Evolutionary conservation across 2,888 invertebrate genomes (phyloP).

Genomic region (Muschampia staudingeri): DNA sequence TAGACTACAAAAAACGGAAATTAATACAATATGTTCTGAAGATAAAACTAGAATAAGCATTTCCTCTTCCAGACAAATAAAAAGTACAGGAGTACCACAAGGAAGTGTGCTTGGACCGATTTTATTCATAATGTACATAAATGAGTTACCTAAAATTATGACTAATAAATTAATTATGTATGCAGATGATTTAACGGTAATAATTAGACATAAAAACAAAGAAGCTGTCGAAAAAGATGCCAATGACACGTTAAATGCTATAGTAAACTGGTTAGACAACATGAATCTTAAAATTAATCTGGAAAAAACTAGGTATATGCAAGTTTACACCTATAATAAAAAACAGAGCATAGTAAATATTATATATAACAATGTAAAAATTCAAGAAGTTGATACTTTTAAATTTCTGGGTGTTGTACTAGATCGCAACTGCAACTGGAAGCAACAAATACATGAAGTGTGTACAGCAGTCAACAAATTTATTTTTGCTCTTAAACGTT

Average conservation of each 20-base stretch:
- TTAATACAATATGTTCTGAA: not conserved
- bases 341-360: not conserved
- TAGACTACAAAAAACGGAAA: not conserved
- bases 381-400: not conserved
- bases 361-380: not conserved
- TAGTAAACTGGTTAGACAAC: not conserved
- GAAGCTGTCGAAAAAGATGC: not conserved
- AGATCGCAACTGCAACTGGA: not conserved
- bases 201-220: not conserved
- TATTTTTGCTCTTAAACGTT: not conserved
- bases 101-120: not conserved
- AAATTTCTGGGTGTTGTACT: not conserved
- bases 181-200: not conserved
- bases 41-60: not conserved
- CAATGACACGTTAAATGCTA: not conserved
- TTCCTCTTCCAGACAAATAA: not conserved
- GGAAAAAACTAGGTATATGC: not conserved
- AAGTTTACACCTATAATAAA: not conserved
- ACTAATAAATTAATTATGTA: not conserved
- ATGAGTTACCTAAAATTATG: not conserved
- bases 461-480: not conserved
- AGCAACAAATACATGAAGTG: not conserved
- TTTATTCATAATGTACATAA: not conserved
- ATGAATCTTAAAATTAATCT: not conserved
- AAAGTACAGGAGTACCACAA: not conserved